Evolutionary conservation across 1,140 invertebrate genomes (phyloP).

Genomic region (Neodiprion pinetum): DNA sequence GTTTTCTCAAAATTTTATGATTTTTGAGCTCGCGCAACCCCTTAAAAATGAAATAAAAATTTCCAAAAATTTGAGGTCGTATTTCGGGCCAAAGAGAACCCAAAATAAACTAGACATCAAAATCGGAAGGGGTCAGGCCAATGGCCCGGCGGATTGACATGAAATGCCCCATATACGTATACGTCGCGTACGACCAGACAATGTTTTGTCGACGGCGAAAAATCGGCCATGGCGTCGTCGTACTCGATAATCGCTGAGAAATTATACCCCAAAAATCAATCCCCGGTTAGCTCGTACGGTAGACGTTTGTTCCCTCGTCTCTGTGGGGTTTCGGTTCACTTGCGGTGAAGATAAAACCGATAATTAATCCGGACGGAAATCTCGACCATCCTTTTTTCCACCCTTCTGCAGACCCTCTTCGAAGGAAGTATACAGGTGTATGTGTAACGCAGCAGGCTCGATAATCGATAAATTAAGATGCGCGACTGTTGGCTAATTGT

Average conservation of each 20-base stretch:
- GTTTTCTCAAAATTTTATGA: background rate
- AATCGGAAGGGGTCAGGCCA: no score
- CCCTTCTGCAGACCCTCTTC: no score
- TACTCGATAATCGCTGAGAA: background rate
- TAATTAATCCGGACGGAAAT: constrained; percentile 5
- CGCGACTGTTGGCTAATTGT: no score
- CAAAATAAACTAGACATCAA: no score
- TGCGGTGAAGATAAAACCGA: background rate
- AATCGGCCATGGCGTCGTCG: background rate
- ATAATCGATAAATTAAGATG: no score
- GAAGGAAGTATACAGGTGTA: no score
- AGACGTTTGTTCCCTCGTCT: background rate
- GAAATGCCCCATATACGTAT: background rate
- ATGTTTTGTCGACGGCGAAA: no score
- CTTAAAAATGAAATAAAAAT: background rate
- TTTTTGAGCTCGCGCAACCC: background rate
- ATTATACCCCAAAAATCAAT: background rate
- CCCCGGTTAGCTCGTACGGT: background rate
- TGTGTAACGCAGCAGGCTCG: no score
- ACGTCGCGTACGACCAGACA: no score
- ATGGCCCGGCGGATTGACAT: no score
- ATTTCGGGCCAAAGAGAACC: background rate
- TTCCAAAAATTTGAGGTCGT: background rate
- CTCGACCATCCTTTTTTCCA: background rate
- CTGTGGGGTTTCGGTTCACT: background rate